A percentile compares a stretch with the other conserved stretches of the same genome.
phyloP scores from a whole-genome alignment of 1,140 invertebrate species.

The Telenomus remus region DNA sequence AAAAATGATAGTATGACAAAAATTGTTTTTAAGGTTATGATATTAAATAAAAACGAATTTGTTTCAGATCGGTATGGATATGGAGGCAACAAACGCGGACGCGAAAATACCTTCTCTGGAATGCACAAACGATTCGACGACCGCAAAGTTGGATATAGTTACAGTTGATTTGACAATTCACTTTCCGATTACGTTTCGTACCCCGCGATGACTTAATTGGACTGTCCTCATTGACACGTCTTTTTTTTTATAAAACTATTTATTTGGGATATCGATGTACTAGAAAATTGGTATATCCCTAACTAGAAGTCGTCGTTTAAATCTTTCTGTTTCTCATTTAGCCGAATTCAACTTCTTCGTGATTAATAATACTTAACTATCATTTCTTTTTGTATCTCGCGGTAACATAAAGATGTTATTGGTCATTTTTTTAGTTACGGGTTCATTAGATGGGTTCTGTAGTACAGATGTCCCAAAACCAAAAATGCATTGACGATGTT shows the following conservation, averaged over 20 bases:
- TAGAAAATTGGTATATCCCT: not conserved
- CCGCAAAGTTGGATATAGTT: constrained; percentile 28
- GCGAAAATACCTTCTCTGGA: constrained; percentile 37
- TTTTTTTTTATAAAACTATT: constrained; percentile 24
- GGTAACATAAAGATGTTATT: not conserved
- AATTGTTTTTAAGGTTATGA: not conserved
- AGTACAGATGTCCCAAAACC: not conserved
- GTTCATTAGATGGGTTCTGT: constrained; percentile 5
- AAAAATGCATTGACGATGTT: constrained; percentile 34
- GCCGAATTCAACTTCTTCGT: constrained; percentile 17
- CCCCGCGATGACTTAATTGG: constrained; percentile 10
- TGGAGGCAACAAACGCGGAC: constrained; percentile 29
- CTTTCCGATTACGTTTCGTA: not conserved
- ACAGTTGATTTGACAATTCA: constrained; percentile 38
- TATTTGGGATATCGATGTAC: constrained; percentile 9
- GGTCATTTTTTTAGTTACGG: not conserved
- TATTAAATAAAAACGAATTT: not conserved
- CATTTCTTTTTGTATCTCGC: constrained; percentile 12
- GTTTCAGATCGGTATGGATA: constrained; percentile 49
- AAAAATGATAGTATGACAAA: too few species aligned
- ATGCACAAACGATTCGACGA: constrained; percentile 45
- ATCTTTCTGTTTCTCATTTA: constrained; percentile 22
- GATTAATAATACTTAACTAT: constrained; percentile 5
- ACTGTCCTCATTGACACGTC: constrained; percentile 1
- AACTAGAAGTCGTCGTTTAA: constrained; percentile 2